These are phyloP conservation scores for Turnix velox DNA, from an alignment of 2,113 vertebrate species.

Conservation along the genomic window DNA sequence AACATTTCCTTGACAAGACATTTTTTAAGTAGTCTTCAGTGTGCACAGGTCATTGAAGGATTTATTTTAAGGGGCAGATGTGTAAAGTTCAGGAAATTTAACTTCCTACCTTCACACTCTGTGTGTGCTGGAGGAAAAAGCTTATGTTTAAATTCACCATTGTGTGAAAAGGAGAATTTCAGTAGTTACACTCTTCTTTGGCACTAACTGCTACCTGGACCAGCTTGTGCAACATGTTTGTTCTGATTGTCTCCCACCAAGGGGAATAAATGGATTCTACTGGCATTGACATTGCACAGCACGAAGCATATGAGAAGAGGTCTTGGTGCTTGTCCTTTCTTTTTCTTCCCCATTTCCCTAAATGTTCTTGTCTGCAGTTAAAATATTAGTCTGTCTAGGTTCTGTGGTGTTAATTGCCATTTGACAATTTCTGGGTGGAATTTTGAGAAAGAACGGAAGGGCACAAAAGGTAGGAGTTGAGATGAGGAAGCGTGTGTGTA, in stretches of 20 bases:
- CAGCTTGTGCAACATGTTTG: rapidly evolving
- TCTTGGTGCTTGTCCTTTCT: background rate
- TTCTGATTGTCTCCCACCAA: background rate
- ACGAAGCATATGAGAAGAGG: background rate
- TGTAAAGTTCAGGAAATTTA: background rate
- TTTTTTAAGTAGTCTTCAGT: constrained; percentile 1
- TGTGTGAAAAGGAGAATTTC: background rate
- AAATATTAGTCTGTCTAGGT: background rate
- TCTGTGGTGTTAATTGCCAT: background rate
- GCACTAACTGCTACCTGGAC: background rate
- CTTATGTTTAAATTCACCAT: background rate
- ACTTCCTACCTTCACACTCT: background rate
- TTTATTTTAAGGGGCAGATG: background rate
- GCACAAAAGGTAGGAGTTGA: rapidly evolving
- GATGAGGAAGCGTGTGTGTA: background rate
- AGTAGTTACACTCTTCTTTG: background rate
- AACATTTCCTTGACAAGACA: background rate
- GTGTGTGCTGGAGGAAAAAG: background rate
- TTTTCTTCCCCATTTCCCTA: background rate
- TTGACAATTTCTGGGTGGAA: background rate
- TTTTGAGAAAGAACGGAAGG: background rate
- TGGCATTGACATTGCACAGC: background rate
- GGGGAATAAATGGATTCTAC: background rate
- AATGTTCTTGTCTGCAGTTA: background rate
- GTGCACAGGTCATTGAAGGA: background rate